These are phyloP conservation scores for Tubulanus polymorphus DNA, from an alignment of 2,888 invertebrate genomes.

Conservation along the genomic window DNA sequence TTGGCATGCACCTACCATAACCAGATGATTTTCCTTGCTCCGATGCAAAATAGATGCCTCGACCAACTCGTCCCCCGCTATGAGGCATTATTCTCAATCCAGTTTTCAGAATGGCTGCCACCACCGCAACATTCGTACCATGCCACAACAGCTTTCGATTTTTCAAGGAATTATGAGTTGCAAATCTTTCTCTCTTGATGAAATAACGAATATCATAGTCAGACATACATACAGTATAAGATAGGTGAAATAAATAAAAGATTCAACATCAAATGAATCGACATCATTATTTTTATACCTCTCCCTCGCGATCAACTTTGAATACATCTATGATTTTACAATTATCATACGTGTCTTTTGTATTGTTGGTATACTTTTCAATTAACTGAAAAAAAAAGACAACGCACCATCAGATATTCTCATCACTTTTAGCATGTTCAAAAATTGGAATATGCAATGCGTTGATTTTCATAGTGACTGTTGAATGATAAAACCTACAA, in stretches of 20 bases:
- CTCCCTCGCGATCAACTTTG: slow-evolving; percentile 43
- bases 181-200: slow-evolving; percentile 34
- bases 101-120: slow-evolving; percentile 54
- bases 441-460: neutral
- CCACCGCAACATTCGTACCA: slow-evolving; percentile 56
- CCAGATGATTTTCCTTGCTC: slow-evolving; percentile 54
- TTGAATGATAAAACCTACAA: too few relatives aligned
- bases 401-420: neutral
- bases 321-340: slow-evolving; percentile 42
- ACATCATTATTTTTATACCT: slow-evolving; percentile 26
- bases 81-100: slow-evolving; percentile 57
- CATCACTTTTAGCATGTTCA: neutral
- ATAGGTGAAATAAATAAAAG: slow-evolving; percentile 2
- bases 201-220: too few relatives aligned
- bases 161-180: slow-evolving; percentile 37
- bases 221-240: neutral
- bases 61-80: slow-evolving; percentile 54
- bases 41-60: slow-evolving; percentile 56
- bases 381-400: slow-evolving; percentile 28
- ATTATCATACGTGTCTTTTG: slow-evolving; percentile 22
- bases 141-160: slow-evolving; percentile 55
- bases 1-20: slow-evolving; percentile 49
- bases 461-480: too few relatives aligned
- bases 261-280: neutral
- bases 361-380: slow-evolving; percentile 37